These are phyloP conservation scores for Candidula unifasciata DNA, from an alignment of 2,888 invertebrate genomes.

Conservation along the genomic window DNA sequence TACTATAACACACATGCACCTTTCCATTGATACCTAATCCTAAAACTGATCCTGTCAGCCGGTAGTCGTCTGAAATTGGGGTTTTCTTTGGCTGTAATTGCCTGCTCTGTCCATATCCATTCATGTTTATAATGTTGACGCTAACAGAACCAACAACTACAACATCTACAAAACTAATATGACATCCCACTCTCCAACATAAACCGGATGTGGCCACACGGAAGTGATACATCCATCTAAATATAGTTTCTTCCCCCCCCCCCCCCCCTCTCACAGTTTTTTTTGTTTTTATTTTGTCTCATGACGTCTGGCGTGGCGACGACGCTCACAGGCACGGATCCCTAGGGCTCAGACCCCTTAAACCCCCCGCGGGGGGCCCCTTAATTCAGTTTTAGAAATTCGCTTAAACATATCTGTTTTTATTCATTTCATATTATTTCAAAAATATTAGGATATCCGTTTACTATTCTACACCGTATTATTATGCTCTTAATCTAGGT, in stretches of 20 bases:
- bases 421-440: no score
- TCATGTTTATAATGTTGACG: slow-evolving; percentile 53
- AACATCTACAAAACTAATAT: background rate
- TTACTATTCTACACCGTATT: no score
- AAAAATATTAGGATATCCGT: no score
- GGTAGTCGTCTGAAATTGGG: slow-evolving; percentile 92
- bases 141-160: background rate
- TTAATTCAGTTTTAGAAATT: no score
- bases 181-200: background rate
- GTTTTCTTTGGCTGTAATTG: slow-evolving; percentile 83
- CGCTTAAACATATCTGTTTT: no score
- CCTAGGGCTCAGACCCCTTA: no score
- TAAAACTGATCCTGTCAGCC: slow-evolving; percentile 93
- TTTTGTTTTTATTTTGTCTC: no score
- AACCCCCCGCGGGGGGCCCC: no score
- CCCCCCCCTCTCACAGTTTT: no score
- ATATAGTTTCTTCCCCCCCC: background rate
- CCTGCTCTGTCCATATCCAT: slow-evolving; percentile 63
- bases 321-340: no score
- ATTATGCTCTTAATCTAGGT: no score
- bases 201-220: slow-evolving; percentile 29
- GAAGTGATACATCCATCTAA: slow-evolving; percentile 15
- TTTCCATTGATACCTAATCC: slow-evolving; percentile 99
- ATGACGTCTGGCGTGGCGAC: no score
- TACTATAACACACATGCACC: slow-evolving; percentile 94